Conservation (phyloP, 2,797 vertebrate genomes). For the Hephaestus fuliginosus region DNA sequence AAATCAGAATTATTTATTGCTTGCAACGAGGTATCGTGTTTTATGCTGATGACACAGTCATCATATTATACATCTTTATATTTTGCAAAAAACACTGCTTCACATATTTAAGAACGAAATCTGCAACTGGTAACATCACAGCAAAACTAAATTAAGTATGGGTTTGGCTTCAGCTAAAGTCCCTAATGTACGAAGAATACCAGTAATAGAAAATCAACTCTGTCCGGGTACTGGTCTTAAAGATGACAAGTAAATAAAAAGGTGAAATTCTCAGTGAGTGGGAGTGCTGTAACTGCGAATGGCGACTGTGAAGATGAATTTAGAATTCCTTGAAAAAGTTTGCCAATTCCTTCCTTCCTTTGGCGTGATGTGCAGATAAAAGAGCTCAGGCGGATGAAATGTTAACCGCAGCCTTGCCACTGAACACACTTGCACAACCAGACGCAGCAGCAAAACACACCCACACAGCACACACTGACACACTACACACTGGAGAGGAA, state of each 20-base stretch:
- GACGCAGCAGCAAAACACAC: constrained; percentile 70
- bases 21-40: background rate
- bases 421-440: constrained; percentile 80
- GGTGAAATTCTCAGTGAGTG: background rate
- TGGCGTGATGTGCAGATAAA: constrained; percentile 77
- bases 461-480: constrained; percentile 59
- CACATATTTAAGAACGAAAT: background rate
- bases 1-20: background rate
- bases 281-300: background rate
- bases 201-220: background rate
- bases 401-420: constrained; percentile 79
- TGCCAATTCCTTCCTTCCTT: constrained; percentile 72
- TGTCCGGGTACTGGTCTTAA: background rate
- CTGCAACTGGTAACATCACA: background rate
- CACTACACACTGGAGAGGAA: constrained; percentile 66
- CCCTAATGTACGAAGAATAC: background rate
- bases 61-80: no score
- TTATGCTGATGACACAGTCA: background rate
- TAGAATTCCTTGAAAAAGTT: constrained; percentile 77
- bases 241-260: constrained; percentile 18
- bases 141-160: background rate
- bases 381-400: constrained; percentile 71
- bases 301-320: constrained; percentile 50
- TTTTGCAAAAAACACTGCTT: background rate
- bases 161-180: background rate